phyloP scores from a whole-genome alignment of 2,797 vertebrate genomes.

The Sebastes taczanowskii region DNA sequence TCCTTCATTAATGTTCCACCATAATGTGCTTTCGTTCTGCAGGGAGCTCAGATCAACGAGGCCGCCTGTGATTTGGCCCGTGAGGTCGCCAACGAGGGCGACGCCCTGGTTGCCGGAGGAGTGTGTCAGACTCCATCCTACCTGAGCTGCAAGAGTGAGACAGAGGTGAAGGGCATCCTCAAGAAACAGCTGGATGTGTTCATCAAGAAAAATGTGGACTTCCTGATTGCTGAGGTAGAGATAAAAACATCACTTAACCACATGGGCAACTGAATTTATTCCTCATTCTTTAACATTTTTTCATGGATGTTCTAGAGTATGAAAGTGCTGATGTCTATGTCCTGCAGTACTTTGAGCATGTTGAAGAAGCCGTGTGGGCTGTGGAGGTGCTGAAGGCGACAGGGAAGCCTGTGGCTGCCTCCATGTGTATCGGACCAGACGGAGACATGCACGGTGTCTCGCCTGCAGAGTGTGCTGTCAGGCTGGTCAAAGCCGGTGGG shows the following conservation, averaged over 20 bases:
- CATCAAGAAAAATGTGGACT: slow-evolving; percentile 92
- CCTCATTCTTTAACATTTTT: neutral
- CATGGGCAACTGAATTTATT: neutral
- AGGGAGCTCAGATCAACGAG: slow-evolving; percentile 94
- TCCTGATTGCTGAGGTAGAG: slow-evolving; percentile 94
- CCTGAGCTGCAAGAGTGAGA: slow-evolving; percentile 93
- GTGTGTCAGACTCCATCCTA: slow-evolving; percentile 96
- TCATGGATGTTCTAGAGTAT: neutral
- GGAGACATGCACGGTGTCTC: slow-evolving; percentile 91
- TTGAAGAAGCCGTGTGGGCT: slow-evolving; percentile 97
- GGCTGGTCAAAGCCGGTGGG: slow-evolving; percentile 92
- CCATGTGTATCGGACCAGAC: slow-evolving; percentile 92
- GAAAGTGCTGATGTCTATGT: neutral
- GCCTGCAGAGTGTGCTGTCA: slow-evolving; percentile 91
- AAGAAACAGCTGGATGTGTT: slow-evolving; percentile 93
- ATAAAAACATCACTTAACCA: neutral
- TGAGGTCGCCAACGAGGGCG: slow-evolving; percentile 91
- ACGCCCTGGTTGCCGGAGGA: slow-evolving; percentile 93
- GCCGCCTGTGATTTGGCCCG: slow-evolving; percentile 93
- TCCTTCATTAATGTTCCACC: neutral
- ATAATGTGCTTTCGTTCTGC: neutral
- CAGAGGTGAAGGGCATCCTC: slow-evolving; percentile 90
- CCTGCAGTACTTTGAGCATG: slow-evolving; percentile 95
- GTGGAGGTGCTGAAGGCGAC: slow-evolving; percentile 91
- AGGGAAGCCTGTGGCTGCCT: slow-evolving; percentile 91